Evolutionary conservation across 2,888 invertebrate genomes (phyloP).

Genomic region (Parnassius apollo): DNA sequence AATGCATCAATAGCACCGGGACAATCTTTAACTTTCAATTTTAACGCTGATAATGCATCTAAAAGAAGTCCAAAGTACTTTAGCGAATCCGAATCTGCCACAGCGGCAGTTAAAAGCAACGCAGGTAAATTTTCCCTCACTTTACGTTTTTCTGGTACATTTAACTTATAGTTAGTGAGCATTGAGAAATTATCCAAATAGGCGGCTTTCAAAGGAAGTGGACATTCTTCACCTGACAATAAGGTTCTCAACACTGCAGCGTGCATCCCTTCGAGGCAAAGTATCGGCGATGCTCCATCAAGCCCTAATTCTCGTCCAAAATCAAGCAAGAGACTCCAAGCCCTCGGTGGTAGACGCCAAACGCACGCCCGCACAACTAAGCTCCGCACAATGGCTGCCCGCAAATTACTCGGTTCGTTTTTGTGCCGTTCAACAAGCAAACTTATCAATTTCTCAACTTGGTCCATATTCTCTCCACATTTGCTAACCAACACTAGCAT

Average conservation of each 20-base stretch:
- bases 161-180: slow-evolving; percentile 48
- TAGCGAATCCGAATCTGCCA: slow-evolving; percentile 24
- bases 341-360: slow-evolving; percentile 52
- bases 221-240: slow-evolving; percentile 35
- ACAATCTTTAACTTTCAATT: slow-evolving; percentile 36
- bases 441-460: slow-evolving; percentile 45
- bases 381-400: slow-evolving; percentile 58
- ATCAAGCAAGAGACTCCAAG: slow-evolving; percentile 49
- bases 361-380: slow-evolving; percentile 53
- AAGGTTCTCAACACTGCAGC: slow-evolving; percentile 52
- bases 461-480: slow-evolving; percentile 48
- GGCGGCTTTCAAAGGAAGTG: slow-evolving; percentile 36
- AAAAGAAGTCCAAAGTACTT: slow-evolving; percentile 38
- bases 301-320: slow-evolving; percentile 56
- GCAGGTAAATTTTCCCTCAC: slow-evolving; percentile 37
- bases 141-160: slow-evolving; percentile 37
- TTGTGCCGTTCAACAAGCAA: slow-evolving; percentile 42
- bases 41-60: slow-evolving; percentile 42
- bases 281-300: slow-evolving; percentile 47
- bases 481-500: slow-evolving; percentile 64
- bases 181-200: slow-evolving; percentile 48
- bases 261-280: slow-evolving; percentile 57
- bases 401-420: slow-evolving; percentile 54
- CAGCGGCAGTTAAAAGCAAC: slow-evolving; percentile 37
- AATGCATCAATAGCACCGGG: slow-evolving; percentile 39